Base-by-base conservation (phyloP, 1,140 invertebrate species). In the Watersipora subatra region DNA sequence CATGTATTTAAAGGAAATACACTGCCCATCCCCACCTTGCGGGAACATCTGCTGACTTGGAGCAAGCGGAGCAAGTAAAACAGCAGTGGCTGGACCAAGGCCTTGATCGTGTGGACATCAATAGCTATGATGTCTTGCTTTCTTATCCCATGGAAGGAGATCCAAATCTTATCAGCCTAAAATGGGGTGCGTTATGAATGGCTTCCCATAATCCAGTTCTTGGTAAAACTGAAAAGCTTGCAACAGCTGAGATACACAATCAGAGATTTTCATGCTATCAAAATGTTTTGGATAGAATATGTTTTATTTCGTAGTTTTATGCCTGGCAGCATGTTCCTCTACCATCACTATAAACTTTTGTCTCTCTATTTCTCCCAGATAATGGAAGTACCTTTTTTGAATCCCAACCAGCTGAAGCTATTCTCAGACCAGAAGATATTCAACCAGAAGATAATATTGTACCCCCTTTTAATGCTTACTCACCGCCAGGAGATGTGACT, bases 11-110 rank as follows among this genome's bases (percentile, higher is more conserved):
- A 69, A 77, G 75, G 61, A 34, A 67, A 15, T 62, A 78, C 7
- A 72, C 78, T 7, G 22, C 64, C 19, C 58, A 67, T 12, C 76
- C 78, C 0, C 76, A 78, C 62, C 64, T 79, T 19, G 74, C 75
- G 2, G 78, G 78, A 0, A 72, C 73, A 3, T 15, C 65, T 7
- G 69, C 58, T 2, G 75, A 75, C 63, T 46, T 69, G 24, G 66
- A 67, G 2, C 69, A 71, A 25, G 77, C 74, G 0, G 61, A 71
- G 24, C 46, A 73, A 24, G 34, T 79, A 1, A 66, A 70, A 57
- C 57, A 66, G 1, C 7, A 7, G 34, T 46, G 34, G 34, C n/a
- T 46, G n/a, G 34, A 46, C 7, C 34, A 46, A 46, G 58, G 58
- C 22, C 22, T 59, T 12, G 58, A 59, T 59, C 7, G 22, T 12